These are phyloP conservation scores for Rhabdomys pumilio DNA, from an alignment of 2,797 vertebrate species.

Conservation along the genomic window DNA sequence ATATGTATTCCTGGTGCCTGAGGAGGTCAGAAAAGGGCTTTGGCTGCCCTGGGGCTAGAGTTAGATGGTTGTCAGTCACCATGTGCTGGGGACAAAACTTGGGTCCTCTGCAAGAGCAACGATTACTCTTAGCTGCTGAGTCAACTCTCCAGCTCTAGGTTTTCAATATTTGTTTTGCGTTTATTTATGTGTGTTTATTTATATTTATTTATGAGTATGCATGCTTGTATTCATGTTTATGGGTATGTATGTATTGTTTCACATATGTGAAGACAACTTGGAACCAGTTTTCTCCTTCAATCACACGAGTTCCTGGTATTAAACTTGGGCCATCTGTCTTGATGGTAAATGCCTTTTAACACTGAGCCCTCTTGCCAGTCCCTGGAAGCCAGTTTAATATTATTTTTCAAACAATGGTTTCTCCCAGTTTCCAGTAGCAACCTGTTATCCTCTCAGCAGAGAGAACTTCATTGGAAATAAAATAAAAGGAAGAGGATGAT, in stretches of 20 bases:
- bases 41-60: not conserved
- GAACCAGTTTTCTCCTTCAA: not conserved
- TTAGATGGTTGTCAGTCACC: not conserved
- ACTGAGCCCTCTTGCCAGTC: not conserved
- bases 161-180: not conserved
- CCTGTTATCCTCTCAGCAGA: constrained; percentile 34
- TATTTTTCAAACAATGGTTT: not conserved
- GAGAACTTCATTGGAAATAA: constrained; percentile 39
- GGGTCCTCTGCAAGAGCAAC: not conserved
- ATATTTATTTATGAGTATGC: too few species aligned
- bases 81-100: not conserved
- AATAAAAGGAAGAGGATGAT: constrained; percentile 4
- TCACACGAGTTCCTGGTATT: not conserved
- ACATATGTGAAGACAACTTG: not conserved
- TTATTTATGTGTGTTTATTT: not conserved
- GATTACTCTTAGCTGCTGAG: not conserved
- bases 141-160: not conserved
- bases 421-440: not conserved
- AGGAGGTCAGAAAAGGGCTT: not conserved
- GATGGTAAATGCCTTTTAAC: not conserved
- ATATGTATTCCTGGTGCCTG: not conserved
- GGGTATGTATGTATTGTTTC: not conserved
- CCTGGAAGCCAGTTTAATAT: not conserved
- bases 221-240: too few species aligned
- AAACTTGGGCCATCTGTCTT: not conserved